Evolutionary conservation across 1,140 invertebrate species (phyloP).

Genomic region (Drosophila nigrodunni): DNA sequence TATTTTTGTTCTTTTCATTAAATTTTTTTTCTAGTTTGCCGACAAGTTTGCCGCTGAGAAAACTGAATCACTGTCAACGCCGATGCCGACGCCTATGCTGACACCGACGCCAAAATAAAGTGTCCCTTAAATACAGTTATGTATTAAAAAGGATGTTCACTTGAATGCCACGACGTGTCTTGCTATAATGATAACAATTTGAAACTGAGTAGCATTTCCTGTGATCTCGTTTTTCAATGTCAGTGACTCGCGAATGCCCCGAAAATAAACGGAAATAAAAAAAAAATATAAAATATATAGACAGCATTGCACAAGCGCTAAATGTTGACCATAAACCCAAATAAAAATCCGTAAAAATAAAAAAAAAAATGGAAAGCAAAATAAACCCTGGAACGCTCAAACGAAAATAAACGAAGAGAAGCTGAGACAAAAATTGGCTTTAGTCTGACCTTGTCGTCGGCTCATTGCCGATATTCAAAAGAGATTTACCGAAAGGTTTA

Average conservation of each 20-base stretch:
- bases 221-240: slow-evolving; percentile 34
- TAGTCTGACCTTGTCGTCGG: slow-evolving; percentile 44
- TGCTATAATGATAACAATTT: neutral
- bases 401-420: neutral
- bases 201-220: slow-evolving; percentile 16
- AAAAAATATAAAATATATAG: neutral
- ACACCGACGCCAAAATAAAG: neutral
- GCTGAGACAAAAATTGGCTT: neutral
- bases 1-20: neutral
- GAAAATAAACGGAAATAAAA: neutral
- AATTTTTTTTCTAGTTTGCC: slow-evolving; percentile 29
- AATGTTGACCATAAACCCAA: slow-evolving; percentile 14
- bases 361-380: neutral
- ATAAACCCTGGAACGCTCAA: neutral
- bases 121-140: slow-evolving; percentile 2
- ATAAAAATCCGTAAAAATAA: neutral
- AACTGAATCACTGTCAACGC: slow-evolving; percentile 47
- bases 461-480: slow-evolving; percentile 54
- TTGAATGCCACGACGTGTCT: slow-evolving; percentile 20
- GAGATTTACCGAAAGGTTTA: slow-evolving; percentile 53
- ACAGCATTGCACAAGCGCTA: slow-evolving; percentile 36
- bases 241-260: slow-evolving; percentile 28
- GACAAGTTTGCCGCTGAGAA: slow-evolving; percentile 45
- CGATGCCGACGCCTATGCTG: slow-evolving; percentile 15
- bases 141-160: slow-evolving; percentile 34